Evolutionary conservation across 2,797 vertebrate species (phyloP).

Genomic region (Hirundo rustica): DNA sequence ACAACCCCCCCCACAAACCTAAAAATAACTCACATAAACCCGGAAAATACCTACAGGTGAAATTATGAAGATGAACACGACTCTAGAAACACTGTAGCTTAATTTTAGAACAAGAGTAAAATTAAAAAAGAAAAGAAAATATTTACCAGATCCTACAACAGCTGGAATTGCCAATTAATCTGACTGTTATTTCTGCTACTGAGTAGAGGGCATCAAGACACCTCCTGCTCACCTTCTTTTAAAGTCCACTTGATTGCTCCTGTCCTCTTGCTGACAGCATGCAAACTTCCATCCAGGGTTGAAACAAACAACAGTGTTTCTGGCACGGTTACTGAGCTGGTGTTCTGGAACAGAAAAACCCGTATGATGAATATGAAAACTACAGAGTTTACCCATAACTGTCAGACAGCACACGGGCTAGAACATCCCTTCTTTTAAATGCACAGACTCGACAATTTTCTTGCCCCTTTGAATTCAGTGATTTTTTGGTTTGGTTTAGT

Average conservation of each 20-base stretch:
- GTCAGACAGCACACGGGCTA: background rate
- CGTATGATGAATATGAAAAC: background rate
- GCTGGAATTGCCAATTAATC: background rate
- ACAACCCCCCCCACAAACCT: background rate
- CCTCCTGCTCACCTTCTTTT: conserved; percentile 89
- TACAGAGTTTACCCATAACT: background rate
- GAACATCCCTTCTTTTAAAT: background rate
- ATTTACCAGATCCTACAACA: background rate
- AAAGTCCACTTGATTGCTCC: conserved; percentile 97
- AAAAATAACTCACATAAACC: background rate
- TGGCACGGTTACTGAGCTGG: conserved; percentile 89
- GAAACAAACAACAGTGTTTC: conserved; percentile 96
- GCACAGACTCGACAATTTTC: background rate
- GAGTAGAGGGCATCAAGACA: background rate
- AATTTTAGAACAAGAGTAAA: background rate
- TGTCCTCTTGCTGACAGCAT: conserved; percentile 94
- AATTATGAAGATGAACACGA: background rate
- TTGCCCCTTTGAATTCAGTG: background rate
- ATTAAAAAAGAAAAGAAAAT: background rate
- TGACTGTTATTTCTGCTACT: background rate
- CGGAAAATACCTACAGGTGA: background rate
- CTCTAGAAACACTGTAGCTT: background rate
- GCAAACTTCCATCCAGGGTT: conserved; percentile 93
- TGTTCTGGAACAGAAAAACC: conserved; percentile 72
- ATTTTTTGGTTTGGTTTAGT: background rate